Conservation (phyloP, 2,113 vertebrate genomes). For the Aptenodytes forsteri region DNA sequence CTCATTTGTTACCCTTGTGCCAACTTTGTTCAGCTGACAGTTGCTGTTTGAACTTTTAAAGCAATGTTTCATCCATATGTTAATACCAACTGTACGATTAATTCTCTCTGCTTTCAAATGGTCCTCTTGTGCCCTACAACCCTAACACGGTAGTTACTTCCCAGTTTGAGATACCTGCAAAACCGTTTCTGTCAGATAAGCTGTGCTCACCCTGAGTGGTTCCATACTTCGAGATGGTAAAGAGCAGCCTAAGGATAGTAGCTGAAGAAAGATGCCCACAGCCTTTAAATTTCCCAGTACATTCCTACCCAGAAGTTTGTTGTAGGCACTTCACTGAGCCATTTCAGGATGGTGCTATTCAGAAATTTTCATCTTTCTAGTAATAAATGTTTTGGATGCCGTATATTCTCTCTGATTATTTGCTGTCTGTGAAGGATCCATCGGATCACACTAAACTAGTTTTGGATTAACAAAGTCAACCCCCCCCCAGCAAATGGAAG, state of each 20-base stretch:
- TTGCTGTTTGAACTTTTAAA: slow-evolving; percentile 65
- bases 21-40: slow-evolving; percentile 53
- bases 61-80: slow-evolving; percentile 59
- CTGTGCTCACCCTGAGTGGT: background rate
- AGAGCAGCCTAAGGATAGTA: background rate
- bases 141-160: background rate
- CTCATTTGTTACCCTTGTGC: slow-evolving; percentile 61
- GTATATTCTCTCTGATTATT: background rate
- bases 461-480: background rate
- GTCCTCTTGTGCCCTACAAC: background rate
- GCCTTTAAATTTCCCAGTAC: background rate
- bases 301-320: background rate
- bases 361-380: background rate
- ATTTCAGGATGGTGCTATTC: background rate
- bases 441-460: background rate
- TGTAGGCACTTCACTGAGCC: background rate
- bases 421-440: background rate
- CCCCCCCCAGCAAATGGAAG: background rate
- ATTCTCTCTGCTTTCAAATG: slow-evolving; percentile 19
- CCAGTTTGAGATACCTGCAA: slow-evolving; percentile 6
- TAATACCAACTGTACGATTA: slow-evolving; percentile 42
- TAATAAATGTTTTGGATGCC: background rate
- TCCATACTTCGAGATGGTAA: background rate
- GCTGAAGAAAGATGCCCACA: background rate
- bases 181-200: background rate